Base-by-base conservation (phyloP, 2,888 invertebrate species). In the Drosophila kanekoi region DNA sequence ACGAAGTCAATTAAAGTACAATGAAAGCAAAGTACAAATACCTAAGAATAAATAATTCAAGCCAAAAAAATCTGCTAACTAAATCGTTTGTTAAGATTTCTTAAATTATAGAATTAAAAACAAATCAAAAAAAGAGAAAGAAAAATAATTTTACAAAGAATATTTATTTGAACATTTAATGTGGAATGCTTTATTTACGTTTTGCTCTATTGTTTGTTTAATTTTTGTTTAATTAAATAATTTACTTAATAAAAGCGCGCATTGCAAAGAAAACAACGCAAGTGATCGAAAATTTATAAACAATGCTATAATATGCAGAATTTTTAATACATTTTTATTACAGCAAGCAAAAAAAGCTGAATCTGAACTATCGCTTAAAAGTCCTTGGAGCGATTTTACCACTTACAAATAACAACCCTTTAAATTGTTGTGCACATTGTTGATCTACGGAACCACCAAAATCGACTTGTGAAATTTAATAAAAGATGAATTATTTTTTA, bases 171-270 rank as follows among this genome's bases (percentile, higher is more conserved):
- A 63, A 70, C 52, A 53, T 64, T 64, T 61, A 32, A 45, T 60
- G 81, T 81, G 78, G 56, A 71, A 71, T 53, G 60, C 58, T 80
- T 83, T 77, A 79, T 79, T 86, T 86, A 84, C 56, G 33, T 67
- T 85, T 72, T 70, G 68, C 72, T 68, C 59, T 82, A 80, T 82
- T 72, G 79, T 83, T 87, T 86, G 68, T 87, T 83, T 72, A 77
- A 67, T 75, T 79, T 75, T 75, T 57, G 61, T 86, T 74, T 72
- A 69, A 65, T 81, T 73, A 47, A 81, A 68, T 64, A 57, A 53
- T 54, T 72, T 63, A 58, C 44, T 64, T 52, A 86, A 84, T 81
- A 81, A 86, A 86, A 82, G 57, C 61, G 56, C 52, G 14, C 23
- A 56, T 62, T 58, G 49, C 49, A 54, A 52, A 57, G 66, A 80